Conservation (phyloP, 1,140 invertebrate species). For the Hylaeus volcanicus region DNA sequence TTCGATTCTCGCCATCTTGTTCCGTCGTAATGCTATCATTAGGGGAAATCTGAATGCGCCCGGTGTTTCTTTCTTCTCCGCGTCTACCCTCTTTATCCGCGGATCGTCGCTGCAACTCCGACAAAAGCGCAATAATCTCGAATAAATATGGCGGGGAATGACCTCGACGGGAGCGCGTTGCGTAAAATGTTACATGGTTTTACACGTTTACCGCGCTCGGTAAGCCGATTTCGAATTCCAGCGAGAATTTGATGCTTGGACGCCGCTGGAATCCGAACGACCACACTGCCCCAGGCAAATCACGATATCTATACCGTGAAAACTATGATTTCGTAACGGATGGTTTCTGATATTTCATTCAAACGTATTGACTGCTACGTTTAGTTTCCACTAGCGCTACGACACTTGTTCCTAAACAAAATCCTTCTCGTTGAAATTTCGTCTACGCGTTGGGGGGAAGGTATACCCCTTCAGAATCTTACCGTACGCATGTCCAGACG, state of each 20-base stretch:
- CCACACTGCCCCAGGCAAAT: too few species aligned
- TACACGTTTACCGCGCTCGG: neutral
- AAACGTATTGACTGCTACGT: too few species aligned
- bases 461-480: neutral
- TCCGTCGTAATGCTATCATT: conserved; percentile 6
- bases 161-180: neutral
- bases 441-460: too few species aligned
- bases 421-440: too few species aligned
- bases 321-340: too few species aligned
- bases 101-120: neutral
- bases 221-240: neutral
- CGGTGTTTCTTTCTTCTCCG: neutral
- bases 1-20: conserved; percentile 11
- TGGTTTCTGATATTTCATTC: too few species aligned
- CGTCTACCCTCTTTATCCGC: neutral
- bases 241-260: conserved; percentile 2
- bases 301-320: too few species aligned
- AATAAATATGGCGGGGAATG: neutral
- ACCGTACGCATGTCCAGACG: neutral
- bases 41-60: conserved; percentile 5
- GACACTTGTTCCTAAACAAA: too few species aligned
- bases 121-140: conserved; percentile 36
- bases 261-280: neutral
- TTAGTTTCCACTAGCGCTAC: too few species aligned
- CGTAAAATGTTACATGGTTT: conserved; percentile 17